Base-by-base conservation (phyloP, 2,888 invertebrate species). In the Drosophila paracracens region DNA sequence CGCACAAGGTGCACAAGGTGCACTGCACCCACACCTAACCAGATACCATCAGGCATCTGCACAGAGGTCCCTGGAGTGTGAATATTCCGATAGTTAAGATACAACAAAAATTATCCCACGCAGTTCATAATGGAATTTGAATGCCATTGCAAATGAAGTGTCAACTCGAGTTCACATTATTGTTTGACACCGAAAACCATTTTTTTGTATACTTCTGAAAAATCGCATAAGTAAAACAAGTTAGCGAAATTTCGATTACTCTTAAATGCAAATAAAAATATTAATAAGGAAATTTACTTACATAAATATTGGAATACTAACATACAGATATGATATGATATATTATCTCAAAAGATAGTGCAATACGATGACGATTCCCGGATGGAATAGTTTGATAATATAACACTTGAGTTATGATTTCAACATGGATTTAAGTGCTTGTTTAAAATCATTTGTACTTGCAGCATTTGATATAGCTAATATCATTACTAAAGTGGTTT, bases 61-160 rank as follows among this genome's bases (percentile, higher is more conserved):
- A 25, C 57, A 7, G 35, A 7, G 35, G 29, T 48, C 48, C 38
- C 54, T 60, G 38, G 48, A 70, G 76, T 79, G 64, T 56, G 75
- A 74, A 65, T 40, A 51, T 38, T 54, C 50, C 21, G 59, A 76
- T 56, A 33, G 59, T 59, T 51, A 35, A 58, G 46, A 27, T 33
- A 16, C 13, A 40, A 51, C 76, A 64, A 43, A 50, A 76, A 71
- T 18, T 67, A 66, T 78, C 77, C 77, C 77, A 78, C 77, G 81
- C 71, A 16, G 50, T 76, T 59, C 21, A 62, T 36, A 61, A 31
- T 40, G 50, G 57, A 70, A 71, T 71, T 62, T 40, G 62, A 21
- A 46, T 46, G 51, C 43, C 35, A 5, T 33, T 33, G 33, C 33
- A 33, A 33, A 33, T 13, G 11, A 58, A 58, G 59, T 68, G 68